These are phyloP conservation scores for Plutella xylostella DNA, from an alignment of 2,888 invertebrate genomes.

Conservation along the genomic window DNA sequence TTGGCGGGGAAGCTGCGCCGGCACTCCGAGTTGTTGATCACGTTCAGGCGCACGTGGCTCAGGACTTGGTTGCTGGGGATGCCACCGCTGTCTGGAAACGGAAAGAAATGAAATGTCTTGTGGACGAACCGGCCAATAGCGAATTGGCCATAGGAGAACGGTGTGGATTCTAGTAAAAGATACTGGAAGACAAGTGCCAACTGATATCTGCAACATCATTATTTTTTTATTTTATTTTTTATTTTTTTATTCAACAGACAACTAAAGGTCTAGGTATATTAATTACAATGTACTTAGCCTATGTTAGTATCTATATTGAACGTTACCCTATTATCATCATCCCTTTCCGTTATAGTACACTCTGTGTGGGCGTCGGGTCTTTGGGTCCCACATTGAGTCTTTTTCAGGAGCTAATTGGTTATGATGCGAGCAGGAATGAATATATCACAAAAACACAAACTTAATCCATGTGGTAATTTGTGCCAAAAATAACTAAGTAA, in stretches of 20 bases:
- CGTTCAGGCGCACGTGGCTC: constrained; percentile 39
- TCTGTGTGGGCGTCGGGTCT: too few species aligned
- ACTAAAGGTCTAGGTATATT: too few species aligned
- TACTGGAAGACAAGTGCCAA: neutral
- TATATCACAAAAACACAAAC: neutral
- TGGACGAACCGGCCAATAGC: too few species aligned
- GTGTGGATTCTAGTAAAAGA: neutral
- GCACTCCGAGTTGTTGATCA: constrained; percentile 29
- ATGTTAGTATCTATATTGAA: too few species aligned
- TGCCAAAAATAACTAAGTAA: neutral
- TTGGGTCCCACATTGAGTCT: too few species aligned
- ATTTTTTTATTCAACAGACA: too few species aligned
- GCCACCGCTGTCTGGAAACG: constrained; percentile 11
- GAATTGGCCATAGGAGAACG: too few species aligned
- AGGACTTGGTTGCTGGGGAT: constrained; percentile 25
- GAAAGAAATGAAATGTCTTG: too few species aligned
- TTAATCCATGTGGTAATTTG: neutral
- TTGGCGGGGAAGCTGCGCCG: constrained; percentile 21
- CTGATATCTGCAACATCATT: neutral
- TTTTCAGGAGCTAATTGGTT: too few species aligned
- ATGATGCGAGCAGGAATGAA: neutral
- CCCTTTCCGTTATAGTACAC: too few species aligned
- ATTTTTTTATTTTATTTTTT: neutral
- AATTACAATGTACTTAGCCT: too few species aligned
- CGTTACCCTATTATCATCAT: too few species aligned